phyloP scores from a whole-genome alignment of 2,888 invertebrate genomes.

The Toxonevra muliebris region DNA sequence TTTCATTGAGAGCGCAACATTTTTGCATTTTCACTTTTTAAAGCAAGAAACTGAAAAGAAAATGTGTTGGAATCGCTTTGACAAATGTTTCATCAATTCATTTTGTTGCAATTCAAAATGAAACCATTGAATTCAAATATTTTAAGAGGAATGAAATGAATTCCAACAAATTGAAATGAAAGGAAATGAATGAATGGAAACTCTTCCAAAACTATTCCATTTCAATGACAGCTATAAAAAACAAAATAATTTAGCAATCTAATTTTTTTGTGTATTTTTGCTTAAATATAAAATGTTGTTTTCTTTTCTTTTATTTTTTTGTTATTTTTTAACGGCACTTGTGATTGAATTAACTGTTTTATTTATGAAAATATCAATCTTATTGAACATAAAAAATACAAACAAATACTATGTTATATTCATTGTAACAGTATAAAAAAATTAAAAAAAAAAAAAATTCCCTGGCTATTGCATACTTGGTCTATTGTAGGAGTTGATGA shows the following conservation, averaged over 20 bases:
- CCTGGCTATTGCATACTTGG: slow-evolving; percentile 64
- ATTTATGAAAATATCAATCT: slow-evolving; percentile 21
- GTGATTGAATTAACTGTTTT: slow-evolving; percentile 47
- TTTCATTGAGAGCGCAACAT: slow-evolving; percentile 9
- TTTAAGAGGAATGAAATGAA: no score
- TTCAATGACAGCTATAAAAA: slow-evolving; percentile 10
- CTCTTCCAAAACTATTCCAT: background rate
- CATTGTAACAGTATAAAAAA: slow-evolving; percentile 29
- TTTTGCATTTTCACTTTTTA: background rate
- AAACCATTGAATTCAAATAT: no score
- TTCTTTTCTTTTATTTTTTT: slow-evolving; percentile 20
- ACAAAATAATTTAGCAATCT: slow-evolving; percentile 16
- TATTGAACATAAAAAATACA: slow-evolving; percentile 26
- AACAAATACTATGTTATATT: slow-evolving; percentile 26
- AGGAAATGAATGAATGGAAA: no score
- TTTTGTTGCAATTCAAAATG: no score
- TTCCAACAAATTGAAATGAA: no score
- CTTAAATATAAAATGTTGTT: slow-evolving; percentile 5
- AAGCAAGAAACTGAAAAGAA: slow-evolving; percentile 13
- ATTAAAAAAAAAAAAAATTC: slow-evolving; percentile 47
- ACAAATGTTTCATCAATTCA: background rate
- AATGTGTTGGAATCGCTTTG: background rate
- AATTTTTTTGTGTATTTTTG: background rate
- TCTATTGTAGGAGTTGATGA: slow-evolving; percentile 63
- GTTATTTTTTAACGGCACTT: slow-evolving; percentile 49